Conservation (phyloP, 2,888 invertebrate genomes). For the Drosophila demipolita region DNA sequence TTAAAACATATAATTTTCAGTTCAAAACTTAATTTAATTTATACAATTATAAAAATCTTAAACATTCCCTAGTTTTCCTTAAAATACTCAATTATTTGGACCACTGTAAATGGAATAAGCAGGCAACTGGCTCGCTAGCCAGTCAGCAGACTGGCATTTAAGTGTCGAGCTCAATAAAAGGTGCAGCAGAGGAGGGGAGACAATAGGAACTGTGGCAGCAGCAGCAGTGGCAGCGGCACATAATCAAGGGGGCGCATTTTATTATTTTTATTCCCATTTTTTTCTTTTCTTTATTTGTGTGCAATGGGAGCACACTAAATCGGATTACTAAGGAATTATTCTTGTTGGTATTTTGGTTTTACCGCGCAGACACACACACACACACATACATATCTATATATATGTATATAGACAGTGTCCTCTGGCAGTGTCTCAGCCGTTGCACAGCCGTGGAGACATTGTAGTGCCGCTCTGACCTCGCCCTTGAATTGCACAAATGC, state of each 20-base stretch:
- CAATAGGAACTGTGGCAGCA: conserved; percentile 5
- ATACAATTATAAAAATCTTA: neutral
- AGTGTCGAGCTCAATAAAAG: conserved; percentile 51
- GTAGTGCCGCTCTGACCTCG: conserved; percentile 40
- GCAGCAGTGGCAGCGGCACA: conserved; percentile 35
- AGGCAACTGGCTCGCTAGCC: conserved; percentile 30
- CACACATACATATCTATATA: too few relatives aligned
- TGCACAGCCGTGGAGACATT: conserved; percentile 39
- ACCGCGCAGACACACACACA: conserved; percentile 19
- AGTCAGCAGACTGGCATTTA: conserved; percentile 45
- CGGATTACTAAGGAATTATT: conserved; percentile 78
- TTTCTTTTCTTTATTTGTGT: conserved; percentile 14
- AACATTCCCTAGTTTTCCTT: neutral
- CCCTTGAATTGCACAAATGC: conserved; percentile 46
- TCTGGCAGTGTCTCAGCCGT: conserved; percentile 28
- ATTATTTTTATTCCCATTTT: neutral
- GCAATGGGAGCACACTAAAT: conserved; percentile 59
- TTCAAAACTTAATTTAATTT: neutral
- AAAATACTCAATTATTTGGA: neutral
- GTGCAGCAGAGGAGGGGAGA: neutral
- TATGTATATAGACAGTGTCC: conserved; percentile 5
- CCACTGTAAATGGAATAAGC: conserved; percentile 54
- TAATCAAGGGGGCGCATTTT: conserved; percentile 53
- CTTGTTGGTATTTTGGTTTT: conserved; percentile 76
- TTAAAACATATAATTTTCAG: neutral